Base-by-base conservation (phyloP, 2,888 invertebrate genomes). In the Tortricodes alternella region DNA sequence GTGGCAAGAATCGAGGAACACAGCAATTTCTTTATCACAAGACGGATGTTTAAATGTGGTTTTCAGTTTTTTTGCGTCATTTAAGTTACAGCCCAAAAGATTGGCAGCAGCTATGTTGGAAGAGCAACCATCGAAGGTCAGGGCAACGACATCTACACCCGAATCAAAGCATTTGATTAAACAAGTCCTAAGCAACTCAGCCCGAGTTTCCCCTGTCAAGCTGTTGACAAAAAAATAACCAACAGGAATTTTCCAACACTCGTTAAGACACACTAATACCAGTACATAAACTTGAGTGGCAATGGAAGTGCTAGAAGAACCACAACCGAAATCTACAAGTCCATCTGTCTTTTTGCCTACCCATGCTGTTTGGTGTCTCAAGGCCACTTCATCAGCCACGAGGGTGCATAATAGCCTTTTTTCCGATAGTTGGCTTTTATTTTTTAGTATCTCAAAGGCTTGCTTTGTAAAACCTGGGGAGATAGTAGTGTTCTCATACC, bases 251-350 rank as follows among this genome's bases (percentile, higher is more conserved):
- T 62, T 60, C 62, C 56, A 64, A 35, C 51, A 53, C 55, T 61
- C 58, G n/a, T 39, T 46, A 0, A 61, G 32, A 2, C 46, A 44
- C 24, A 64, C 60, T 13, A 57, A 24, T 49, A 61, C 55, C 50
- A 68, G 61, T 34, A 63, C 59, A 51, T 63, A 60, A 3, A 62
- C 64, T 13, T 66, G 66, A 46, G 63, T 37, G 32, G 67, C 66
- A 5, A 59, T 50, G 2, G n/a, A 15, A 9, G 64, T 60, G 3
- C 62, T 60, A 11, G 18, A 23, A 46, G 62, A 61, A 46, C 67
- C 66, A 34, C 61, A 62, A 23, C 66, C 67, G 57, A 62, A 64
- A 58, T 69, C 53, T 27, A 67, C 63, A 4, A 62, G 53, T 29
- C 66, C 63, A 5, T 64, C 43, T 23, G 55, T 63, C n/a, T 51